Percentiles rank a stretch among this genome's conserved stretches.
Conservation (phyloP, 2,113 vertebrate species). For the Platichthys stellatus region DNA sequence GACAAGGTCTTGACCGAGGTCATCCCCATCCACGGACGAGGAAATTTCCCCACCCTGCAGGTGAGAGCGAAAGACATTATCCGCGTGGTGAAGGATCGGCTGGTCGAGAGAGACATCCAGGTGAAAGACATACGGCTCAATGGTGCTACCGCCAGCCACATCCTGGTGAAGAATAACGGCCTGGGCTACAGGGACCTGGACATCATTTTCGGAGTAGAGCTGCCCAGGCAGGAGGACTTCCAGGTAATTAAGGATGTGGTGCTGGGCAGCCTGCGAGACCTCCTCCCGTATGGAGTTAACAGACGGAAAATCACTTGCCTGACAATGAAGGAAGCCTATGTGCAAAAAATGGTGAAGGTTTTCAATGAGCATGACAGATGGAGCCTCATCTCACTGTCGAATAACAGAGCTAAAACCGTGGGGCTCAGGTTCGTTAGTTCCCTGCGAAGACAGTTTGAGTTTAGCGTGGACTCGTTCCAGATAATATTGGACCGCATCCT, state of each 20-base stretch:
- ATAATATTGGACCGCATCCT: conserved; percentile 91
- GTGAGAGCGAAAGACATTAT: conserved; percentile 95
- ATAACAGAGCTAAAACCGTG: conserved; percentile 94
- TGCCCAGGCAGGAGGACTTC: conserved; percentile 91
- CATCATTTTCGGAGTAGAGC: conserved; percentile 93
- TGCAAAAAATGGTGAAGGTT: conserved; percentile 98
- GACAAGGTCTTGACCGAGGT: conserved; percentile 89
- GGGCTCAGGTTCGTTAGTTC: conserved; percentile 94
- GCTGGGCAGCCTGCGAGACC: conserved; percentile 87
- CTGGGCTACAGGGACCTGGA: conserved; percentile 94
- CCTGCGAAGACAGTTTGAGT: conserved; percentile 93
- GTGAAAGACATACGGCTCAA: conserved; percentile 93
- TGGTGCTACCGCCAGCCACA: conserved; percentile 93
- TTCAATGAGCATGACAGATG: conserved; percentile 91
- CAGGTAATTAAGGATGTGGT: conserved; percentile 94
- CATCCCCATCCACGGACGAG: conserved; percentile 94
- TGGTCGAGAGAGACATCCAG: conserved; percentile 87
- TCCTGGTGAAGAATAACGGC: conserved; percentile 90
- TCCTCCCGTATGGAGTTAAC: conserved; percentile 88
- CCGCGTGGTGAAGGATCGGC: conserved; percentile 88
- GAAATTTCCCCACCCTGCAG: conserved; percentile 95
- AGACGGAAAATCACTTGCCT: conserved; percentile 92
- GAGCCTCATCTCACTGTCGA: conserved; percentile 96
- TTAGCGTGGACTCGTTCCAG: conserved; percentile 98
- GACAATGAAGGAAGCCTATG: conserved; percentile 95